Conservation (phyloP, 1,140 invertebrate genomes). For the Vanessa atalanta region DNA sequence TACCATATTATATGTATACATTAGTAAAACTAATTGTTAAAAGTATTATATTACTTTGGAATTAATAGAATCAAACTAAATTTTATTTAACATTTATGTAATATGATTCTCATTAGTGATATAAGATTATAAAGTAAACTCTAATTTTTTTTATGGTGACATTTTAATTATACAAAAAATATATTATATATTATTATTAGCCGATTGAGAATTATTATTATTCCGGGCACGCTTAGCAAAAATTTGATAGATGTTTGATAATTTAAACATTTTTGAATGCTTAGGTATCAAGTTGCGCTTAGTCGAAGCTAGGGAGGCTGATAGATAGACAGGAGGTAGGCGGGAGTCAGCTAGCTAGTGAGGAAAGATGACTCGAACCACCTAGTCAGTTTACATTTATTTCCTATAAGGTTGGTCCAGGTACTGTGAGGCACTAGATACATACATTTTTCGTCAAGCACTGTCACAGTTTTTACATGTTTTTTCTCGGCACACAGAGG, state of each 20-base stretch:
- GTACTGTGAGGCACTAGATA: conserved; percentile 62
- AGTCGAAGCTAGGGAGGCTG: conserved; percentile 77
- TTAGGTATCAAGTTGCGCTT: conserved; percentile 74
- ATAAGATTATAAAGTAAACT: too few species aligned
- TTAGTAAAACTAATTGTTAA: too few species aligned
- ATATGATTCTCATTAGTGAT: too few species aligned
- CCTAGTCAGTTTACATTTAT: conserved; percentile 39
- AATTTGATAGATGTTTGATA: conserved; percentile 16
- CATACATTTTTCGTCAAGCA: conserved; percentile 56
- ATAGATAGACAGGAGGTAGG: conserved; percentile 67
- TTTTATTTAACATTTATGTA: too few species aligned
- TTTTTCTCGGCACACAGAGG: neutral
- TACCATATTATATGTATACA: too few species aligned
- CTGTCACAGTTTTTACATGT: conserved; percentile 46
- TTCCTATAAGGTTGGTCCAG: conserved; percentile 62
- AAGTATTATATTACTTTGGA: too few species aligned
- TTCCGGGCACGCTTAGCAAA: neutral
- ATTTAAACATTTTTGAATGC: conserved; percentile 62
- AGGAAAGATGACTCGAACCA: conserved; percentile 61
- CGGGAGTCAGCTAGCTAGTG: conserved; percentile 63
- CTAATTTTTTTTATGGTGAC: too few species aligned
- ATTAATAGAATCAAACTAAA: too few species aligned
- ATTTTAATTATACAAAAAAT: too few species aligned
- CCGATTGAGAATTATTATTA: neutral
- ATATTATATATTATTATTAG: too few species aligned